Base-by-base conservation (phyloP, 2,888 invertebrate species). In the Drosophila crucigera region DNA sequence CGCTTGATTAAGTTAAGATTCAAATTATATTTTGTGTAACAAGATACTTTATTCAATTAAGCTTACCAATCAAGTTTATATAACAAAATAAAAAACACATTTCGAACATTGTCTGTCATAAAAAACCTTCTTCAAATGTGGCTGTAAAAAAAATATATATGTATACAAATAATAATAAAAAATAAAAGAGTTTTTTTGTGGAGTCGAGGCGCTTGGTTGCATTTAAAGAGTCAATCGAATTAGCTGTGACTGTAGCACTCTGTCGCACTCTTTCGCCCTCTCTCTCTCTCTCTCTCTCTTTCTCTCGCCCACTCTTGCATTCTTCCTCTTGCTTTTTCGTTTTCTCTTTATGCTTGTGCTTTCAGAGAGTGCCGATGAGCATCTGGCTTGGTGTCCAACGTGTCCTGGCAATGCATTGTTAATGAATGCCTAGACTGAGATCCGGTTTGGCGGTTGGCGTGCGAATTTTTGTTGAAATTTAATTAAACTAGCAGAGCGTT, bases 381-480 rank as follows among this genome's bases (percentile, higher is more conserved):
- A 33, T 52, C 62, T 59, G 64, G 52, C 39, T 31, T 31, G 33
- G 5, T 22, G 39, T 55, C 66, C 65, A 49, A 41, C 5, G 65
- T 49, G 49, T 11, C 70, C 58, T 43, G 52, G 58, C 77, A 75
- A 74, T 83, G 84, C 84, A 84, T 84, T 85, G 83, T 85, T 84
- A 84, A 86, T 86, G 76, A 79, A 72, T 50, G 79, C 68, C 70
- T 72, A 76, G 78, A 60, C 56, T 65, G 56, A 58, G 62, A 47
- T 55, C 52, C 59, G 66, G 66, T 74, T 72, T 50, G 50, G 47
- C 53, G 68, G 53, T 61, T 68, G 55, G 60, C 66, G 59, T 63
- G 50, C 53, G 69, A 73, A 73, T 70, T 78, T 78, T 65, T 41
- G 66, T 55, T 63, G 58, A 73, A 85, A 87, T 85, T 85, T 85